Evolutionary conservation across 2,888 invertebrate species (phyloP), one percentile per base, ranked within the genome.

Genomic region (Pocota personata): DNA sequence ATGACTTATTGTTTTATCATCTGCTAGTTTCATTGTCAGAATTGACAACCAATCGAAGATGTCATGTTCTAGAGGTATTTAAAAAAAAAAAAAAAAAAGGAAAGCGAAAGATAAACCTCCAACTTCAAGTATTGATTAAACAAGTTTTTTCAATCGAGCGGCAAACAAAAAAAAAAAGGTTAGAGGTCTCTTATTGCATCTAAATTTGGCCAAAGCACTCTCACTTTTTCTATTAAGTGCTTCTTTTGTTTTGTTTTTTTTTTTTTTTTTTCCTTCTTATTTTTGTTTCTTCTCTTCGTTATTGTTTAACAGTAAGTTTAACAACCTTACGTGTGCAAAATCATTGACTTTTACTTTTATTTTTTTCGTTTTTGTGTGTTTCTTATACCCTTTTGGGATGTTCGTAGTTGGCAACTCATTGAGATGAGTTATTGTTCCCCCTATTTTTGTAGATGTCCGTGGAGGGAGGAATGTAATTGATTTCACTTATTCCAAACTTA

Each of bases 281-380:
- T 52, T 40, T 35, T 67, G 35, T 16, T 52, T 19, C 37, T n/a
- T 14, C 48, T 27, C 16, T 43, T 8, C 35, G 12, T 16, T 57
- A 16, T 57, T 57, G 40, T 43, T 55, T 43, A 43, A 32, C 46
- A 35, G 62, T 75, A 40, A 58, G 76, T 77, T 77, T 77, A 77
- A 50, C 76, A 67, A 77, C 77, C 77, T 77, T 77, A 50, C 77
- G 50, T 69, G 58, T 50, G 48, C 77, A 60, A 69, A 77, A 69
- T 16, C 58, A 52, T 69, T 67, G 60, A 60, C 77, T 67, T 77
- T 77, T 77, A 69, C 78, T 78, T 78, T 77, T n/a, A n/a, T n/a
- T 76, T 67, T 37, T 8, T 27, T 24, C 14, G 19, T 24, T 55
- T 50, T 16, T 14, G 19, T 48, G 14, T 50, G 32, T 30, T 24